A percentile compares a stretch with the other conserved stretches of the same genome.
Conservation (phyloP, 2,113 vertebrate species). For the Cephalophus harveyi region DNA sequence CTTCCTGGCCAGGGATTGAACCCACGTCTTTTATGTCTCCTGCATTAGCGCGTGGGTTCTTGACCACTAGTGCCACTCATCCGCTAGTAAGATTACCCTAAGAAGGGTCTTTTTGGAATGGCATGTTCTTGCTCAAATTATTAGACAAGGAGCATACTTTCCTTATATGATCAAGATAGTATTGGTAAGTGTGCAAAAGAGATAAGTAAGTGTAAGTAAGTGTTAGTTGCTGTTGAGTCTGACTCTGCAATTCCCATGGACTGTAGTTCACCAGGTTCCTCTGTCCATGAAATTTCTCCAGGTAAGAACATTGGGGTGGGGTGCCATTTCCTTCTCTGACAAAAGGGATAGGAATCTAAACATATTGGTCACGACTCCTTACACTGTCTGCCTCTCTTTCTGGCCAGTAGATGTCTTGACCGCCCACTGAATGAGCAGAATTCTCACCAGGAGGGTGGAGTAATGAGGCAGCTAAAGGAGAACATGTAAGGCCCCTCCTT, state of each 20-base stretch:
- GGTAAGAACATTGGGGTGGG: not conserved
- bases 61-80: not conserved
- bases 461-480: not conserved
- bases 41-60: not conserved
- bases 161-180: not conserved
- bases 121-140: not conserved
- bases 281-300: not conserved
- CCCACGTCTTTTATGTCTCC: accelerated
- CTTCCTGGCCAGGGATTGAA: not conserved
- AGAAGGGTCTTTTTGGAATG: not conserved
- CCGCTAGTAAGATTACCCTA: not conserved
- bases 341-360: not conserved
- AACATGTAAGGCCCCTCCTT: not conserved
- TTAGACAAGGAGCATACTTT: not conserved
- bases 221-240: not conserved
- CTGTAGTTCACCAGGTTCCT: accelerated
- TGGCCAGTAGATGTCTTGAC: not conserved
- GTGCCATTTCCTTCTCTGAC: not conserved
- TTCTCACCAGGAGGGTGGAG: not conserved
- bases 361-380: not conserved
- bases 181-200: not conserved
- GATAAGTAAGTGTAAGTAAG: not conserved
- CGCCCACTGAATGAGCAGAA: not conserved
- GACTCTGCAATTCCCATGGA: not conserved
- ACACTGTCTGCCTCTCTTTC: not conserved